Conservation (phyloP, 1,140 invertebrate genomes). For the Pectinophora gossypiella region DNA sequence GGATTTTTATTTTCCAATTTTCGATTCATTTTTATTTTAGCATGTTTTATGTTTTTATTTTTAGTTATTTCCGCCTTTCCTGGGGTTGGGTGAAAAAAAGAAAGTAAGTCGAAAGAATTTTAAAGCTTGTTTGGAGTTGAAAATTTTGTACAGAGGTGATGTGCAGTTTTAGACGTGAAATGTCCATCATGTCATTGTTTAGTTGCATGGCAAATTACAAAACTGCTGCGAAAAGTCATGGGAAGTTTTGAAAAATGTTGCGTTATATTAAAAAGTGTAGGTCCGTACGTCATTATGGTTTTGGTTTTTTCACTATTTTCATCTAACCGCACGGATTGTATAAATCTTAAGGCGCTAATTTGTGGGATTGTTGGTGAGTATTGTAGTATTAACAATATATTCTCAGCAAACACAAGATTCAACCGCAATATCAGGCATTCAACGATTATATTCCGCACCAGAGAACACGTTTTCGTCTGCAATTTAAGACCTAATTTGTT, state of each 20-base stretch:
- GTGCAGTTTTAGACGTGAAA: slow-evolving; percentile 20
- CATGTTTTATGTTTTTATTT: slow-evolving; percentile 56
- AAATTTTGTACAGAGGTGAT: slow-evolving; percentile 31
- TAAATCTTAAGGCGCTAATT: too few species aligned
- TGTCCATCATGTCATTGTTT: not conserved
- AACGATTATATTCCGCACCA: too few species aligned
- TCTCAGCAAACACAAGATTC: too few species aligned
- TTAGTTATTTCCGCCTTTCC: slow-evolving; percentile 66
- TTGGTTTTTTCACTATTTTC: slow-evolving; percentile 1
- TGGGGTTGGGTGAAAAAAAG: slow-evolving; percentile 57
- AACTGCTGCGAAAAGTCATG: not conserved
- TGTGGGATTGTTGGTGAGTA: slow-evolving; percentile 1
- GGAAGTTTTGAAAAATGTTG: not conserved
- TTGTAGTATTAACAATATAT: not conserved
- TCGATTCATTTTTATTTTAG: slow-evolving; percentile 9
- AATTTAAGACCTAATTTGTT: too few species aligned
- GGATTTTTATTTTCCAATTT: not conserved
- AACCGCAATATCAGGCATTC: too few species aligned
- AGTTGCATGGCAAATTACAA: not conserved
- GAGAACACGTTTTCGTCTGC: too few species aligned
- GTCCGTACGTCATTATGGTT: not conserved
- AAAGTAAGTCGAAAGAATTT: slow-evolving; percentile 57
- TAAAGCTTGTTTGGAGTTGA: slow-evolving; percentile 53
- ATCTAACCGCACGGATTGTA: not conserved
- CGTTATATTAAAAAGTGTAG: not conserved